Base-by-base conservation (phyloP, 2,113 vertebrate genomes). In the Pelvicachromis taeniatus region DNA sequence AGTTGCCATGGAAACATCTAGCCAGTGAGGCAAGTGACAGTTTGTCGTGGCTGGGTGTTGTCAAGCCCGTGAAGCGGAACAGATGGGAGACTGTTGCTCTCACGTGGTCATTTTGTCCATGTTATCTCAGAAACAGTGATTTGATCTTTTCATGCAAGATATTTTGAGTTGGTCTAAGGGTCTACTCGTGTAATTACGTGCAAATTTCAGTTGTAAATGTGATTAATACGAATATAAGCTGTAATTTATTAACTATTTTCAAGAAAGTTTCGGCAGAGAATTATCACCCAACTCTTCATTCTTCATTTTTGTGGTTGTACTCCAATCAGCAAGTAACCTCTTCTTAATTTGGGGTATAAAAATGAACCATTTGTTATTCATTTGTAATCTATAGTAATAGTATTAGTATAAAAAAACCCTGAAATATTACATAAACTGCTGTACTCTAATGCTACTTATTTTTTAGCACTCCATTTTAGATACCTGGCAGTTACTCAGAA, bases 1-100 rank as follows among this genome's bases (percentile, higher is more conserved):
- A 35, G 92, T 95, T 94, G 80, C 94, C 92, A 87, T 94, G 93
- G 95, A 87, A 91, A 95, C 94, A 84, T 82, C 52, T 85, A 89
- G 86, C 85, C 92, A 83, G 70, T 75, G 88, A 92, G 70, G 88
- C 86, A 86, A 94, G 93, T 92, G 92, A 93, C 92, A 93, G 85
- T 93, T 91, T 93, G 91, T 88, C 85, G 55, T 88, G 91, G 83
- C 77, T 80, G 88, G 90, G 87, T 89, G 93, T 87, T 89, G 85
- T 86, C 77, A 63, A 85, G 85, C 83, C 87, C 82, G 88, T 88
- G 91, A 95, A 92, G 89, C 82, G 83, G 90, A 94, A 92, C 94
- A 95, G 93, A 95, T 94, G 94, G 92, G 90, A 90, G 81, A 73
- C 87, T 85, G 85, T 85, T 81, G 77, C 88, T 88, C 73, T 90